Evolutionary conservation across 2,888 invertebrate genomes (phyloP), one percentile per base, ranked within the genome.

Genomic region (Dromius quadrimaculatus): DNA sequence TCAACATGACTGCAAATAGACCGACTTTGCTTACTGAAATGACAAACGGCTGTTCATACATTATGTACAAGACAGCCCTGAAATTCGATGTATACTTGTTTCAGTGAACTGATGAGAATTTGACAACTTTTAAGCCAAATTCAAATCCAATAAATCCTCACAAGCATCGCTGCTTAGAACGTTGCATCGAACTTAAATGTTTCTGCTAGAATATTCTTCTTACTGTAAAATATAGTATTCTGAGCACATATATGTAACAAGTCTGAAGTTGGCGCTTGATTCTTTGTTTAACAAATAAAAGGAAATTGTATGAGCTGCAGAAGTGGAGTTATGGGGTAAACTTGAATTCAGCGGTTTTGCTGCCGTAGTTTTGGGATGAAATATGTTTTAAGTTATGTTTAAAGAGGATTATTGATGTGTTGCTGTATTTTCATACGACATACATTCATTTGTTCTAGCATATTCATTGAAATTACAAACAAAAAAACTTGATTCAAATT

Each of bases 271-370:
- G n/a, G 34, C 59, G 32, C 32, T 57, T 36, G 9, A n/a, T 59
- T 59, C 59, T 59, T 59, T 59, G 59, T 59, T 59, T 59, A 59
- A 43, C 68, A 68, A 68, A 68, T 68, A 68, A 68, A 68, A 68
- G 68, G 68, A 68, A 68, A 68, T 68, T 68, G 59, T 59, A 59
- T 59, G 59, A 68, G 59, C 41, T 28, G 9, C 11, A 47, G 64
- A 34, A 64, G 50, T 34, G 45, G 41, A 64, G 50, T 64, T 64
- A 64, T 64, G 36, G 50, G 41, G 62, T 62, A 62, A 62, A 62
- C 62, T 62, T 62, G 41, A 62, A 62, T 62, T 62, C 41, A 20
- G 22, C 11, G 22, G 38, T 34, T 20, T 9, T 38, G 23, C 15
- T 11, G 8, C 20, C 47, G n/a, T n/a, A 20, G 28, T 54, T 54